Conservation (phyloP, 2,797 vertebrate species). For the Alcedo atthis region DNA sequence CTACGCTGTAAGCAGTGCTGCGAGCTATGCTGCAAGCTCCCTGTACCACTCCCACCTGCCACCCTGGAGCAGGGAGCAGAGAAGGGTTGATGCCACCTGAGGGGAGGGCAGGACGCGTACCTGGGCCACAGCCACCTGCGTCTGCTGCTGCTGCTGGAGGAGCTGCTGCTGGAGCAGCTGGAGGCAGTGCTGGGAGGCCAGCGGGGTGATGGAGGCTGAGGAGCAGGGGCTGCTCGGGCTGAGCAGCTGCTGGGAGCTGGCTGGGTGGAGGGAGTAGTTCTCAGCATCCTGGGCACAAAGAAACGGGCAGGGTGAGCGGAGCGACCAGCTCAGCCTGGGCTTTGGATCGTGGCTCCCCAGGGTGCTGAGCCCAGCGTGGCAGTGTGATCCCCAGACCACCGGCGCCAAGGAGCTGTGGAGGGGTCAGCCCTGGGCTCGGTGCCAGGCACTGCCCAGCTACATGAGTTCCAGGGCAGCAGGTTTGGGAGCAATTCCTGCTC, state of each 20-base stretch:
- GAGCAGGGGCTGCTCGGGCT: slow-evolving; percentile 78
- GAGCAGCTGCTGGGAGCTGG: slow-evolving; percentile 70
- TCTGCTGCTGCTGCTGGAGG: slow-evolving; percentile 89
- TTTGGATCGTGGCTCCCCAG: background rate
- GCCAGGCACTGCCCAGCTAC: background rate
- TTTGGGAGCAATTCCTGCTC: fast-evolving
- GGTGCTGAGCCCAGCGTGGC: fast-evolving
- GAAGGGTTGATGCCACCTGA: background rate
- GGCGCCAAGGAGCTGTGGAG: background rate
- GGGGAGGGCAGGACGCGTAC: slow-evolving; percentile 48
- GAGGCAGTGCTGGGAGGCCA: slow-evolving; percentile 85
- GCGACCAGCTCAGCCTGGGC: background rate
- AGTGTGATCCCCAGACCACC: fast-evolving
- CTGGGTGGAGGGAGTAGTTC: slow-evolving; percentile 74
- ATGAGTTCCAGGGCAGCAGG: fast-evolving
- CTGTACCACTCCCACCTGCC: background rate
- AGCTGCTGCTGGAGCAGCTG: slow-evolving; percentile 90
- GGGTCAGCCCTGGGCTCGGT: background rate
- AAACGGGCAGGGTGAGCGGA: background rate
- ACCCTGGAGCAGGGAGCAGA: background rate
- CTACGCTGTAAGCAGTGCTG: background rate
- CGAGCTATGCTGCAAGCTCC: background rate
- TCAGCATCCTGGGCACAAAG: slow-evolving; percentile 79
- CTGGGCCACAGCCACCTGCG: slow-evolving; percentile 86
- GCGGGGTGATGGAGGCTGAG: slow-evolving; percentile 78